Conservation (phyloP, 2,888 invertebrate genomes). For the Siphlonurus alternatus region DNA sequence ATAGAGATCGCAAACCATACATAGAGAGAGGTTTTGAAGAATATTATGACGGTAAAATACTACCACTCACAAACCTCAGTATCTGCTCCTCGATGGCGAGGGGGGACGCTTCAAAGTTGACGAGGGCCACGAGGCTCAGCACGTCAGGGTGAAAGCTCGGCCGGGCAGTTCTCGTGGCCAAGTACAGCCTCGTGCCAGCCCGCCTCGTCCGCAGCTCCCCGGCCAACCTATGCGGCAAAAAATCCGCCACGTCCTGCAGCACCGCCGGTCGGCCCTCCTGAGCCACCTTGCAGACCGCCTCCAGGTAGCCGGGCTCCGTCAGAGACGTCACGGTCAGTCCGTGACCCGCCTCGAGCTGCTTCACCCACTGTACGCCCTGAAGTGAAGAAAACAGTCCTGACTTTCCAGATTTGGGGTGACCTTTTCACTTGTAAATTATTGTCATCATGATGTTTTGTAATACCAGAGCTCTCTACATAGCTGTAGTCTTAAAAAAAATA, state of each 20-base stretch:
- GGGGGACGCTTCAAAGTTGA: slow-evolving; percentile 84
- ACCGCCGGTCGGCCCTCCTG: neutral
- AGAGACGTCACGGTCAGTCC: neutral
- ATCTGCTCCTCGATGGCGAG: slow-evolving; percentile 85
- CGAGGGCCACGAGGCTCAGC: slow-evolving; percentile 79
- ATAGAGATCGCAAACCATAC: too few species aligned
- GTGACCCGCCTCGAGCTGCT: neutral
- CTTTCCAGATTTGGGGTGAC: too few species aligned
- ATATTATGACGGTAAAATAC: too few species aligned
- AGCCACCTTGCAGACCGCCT: neutral
- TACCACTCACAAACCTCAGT: too few species aligned
- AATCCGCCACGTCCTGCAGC: neutral
- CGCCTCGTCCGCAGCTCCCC: neutral
- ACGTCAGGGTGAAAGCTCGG: slow-evolving; percentile 89
- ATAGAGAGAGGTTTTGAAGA: too few species aligned
- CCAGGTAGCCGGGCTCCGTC: neutral
- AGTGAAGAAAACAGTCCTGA: neutral
- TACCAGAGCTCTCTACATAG: too few species aligned
- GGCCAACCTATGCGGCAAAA: neutral
- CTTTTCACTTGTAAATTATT: too few species aligned
- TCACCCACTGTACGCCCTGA: neutral
- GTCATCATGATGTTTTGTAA: too few species aligned
- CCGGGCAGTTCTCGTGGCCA: slow-evolving; percentile 82
- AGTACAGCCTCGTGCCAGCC: slow-evolving; percentile 59
- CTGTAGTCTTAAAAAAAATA: too few species aligned